Evolutionary conservation across 2,113 vertebrate genomes (phyloP), one percentile per base, ranked within the genome.

Genomic region (Romanogobio albipinnatus): DNA sequence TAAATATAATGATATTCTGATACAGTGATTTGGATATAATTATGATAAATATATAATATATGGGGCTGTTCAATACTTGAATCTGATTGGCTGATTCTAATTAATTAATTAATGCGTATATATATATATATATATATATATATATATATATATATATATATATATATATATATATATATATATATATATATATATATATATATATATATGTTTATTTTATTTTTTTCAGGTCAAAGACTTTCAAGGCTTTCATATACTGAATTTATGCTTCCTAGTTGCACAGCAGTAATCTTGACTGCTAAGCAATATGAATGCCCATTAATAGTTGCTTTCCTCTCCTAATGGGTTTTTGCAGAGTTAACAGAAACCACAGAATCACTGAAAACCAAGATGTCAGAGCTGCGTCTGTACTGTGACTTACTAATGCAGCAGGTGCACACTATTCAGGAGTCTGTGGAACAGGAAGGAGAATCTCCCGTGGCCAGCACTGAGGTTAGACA

Each of bases 321-420:
- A 81, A 47, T 14, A 33, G 4, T 45, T 47, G 43, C 45, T 56
- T 71, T 82, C 5, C 22, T 71, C 19, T 82, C 8, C 43, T 51
- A 64, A 81, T 66, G 78, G 15, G 0, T 90, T 64, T 64, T 91
- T 84, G 58, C 85, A 97, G 96, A 97, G 93, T 93, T 96, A 89
- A 96, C 89, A 83, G 96, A 97, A 93, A 96, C 96, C 88, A 96
- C 88, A 84, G 96, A 98, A 90, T 98, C 96, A 91, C 92, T 99
- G 90, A 99, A 96, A 95, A 98, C 97, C 71, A 99, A 99, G 96
- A 99, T 99, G 98, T 99, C 98, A 0, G 98, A 99, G 90, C 96
- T 99, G 83, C 97, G 98, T 77, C 95, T 99, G 84, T 99, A 99
- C 95, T 98, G 98, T 92, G 97, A 99, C 93, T 95, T 99, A 85